These are phyloP conservation scores for Drosophila gunungcola DNA, from an alignment of 1,140 invertebrate genomes.

Conservation along the genomic window DNA sequence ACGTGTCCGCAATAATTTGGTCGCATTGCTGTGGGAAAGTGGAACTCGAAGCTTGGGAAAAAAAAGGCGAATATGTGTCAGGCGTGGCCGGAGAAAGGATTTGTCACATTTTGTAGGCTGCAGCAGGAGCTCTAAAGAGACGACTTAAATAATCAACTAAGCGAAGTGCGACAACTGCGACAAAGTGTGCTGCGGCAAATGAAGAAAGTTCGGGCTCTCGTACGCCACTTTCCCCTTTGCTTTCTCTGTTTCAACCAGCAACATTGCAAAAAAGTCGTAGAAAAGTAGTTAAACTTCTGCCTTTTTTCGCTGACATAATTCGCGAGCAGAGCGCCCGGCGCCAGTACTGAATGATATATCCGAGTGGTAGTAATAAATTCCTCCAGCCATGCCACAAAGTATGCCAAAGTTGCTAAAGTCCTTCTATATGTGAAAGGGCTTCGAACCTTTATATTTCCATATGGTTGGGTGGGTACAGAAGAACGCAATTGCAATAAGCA, in stretches of 20 bases:
- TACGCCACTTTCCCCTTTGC: background rate
- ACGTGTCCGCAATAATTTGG: conserved; percentile 74
- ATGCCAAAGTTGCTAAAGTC: conserved; percentile 40
- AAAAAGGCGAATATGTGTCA: conserved; percentile 61
- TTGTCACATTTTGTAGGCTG: conserved; percentile 77
- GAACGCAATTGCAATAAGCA: conserved; percentile 25
- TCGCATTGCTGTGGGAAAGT: conserved; percentile 54
- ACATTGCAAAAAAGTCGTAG: conserved; percentile 65
- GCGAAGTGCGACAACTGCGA: conserved; percentile 66
- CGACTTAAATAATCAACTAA: conserved; percentile 70
- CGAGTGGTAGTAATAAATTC: conserved; percentile 70
- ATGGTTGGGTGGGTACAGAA: conserved; percentile 9
- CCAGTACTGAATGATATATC: conserved; percentile 63
- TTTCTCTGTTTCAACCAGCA: conserved; percentile 10
- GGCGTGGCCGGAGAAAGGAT: conserved; percentile 47
- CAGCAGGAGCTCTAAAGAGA: conserved; percentile 20
- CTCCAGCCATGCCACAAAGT: conserved; percentile 48
- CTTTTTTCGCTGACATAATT: conserved; percentile 76
- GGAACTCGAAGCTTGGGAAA: conserved; percentile 29
- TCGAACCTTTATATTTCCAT: background rate
- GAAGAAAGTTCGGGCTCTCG: conserved; percentile 59
- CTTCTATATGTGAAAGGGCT: conserved; percentile 2
- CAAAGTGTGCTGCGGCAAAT: conserved; percentile 72
- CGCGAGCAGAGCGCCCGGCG: conserved; percentile 31
- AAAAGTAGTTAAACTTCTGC: conserved; percentile 78